A percentile compares a stretch with the other conserved stretches of the same genome.
Conservation (phyloP, 2,888 invertebrate species). For the Zonitis immaculata region DNA sequence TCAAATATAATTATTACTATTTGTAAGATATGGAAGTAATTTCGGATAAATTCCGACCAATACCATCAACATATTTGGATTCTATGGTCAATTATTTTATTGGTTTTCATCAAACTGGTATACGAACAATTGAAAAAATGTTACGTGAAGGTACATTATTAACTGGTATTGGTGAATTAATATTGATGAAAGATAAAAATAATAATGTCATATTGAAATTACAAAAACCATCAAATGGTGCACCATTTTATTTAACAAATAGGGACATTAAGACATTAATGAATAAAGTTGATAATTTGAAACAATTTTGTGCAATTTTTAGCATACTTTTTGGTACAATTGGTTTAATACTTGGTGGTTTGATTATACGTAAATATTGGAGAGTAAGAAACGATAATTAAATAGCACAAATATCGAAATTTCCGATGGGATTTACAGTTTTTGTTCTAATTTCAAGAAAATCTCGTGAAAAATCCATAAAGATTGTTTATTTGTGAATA, state of each 20-base stretch:
- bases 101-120: constrained; percentile 75
- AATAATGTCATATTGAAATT: constrained; percentile 53
- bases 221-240: constrained; percentile 66
- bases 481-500: too few relatives aligned
- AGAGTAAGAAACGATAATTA: too few relatives aligned
- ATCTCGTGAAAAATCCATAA: too few relatives aligned
- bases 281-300: constrained; percentile 66
- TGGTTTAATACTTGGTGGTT: constrained; percentile 52
- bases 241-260: constrained; percentile 74
- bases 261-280: constrained; percentile 71
- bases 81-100: constrained; percentile 82
- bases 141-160: constrained; percentile 75
- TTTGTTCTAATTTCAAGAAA: too few relatives aligned
- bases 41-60: constrained; percentile 77
- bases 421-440: too few relatives aligned
- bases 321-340: constrained; percentile 55
- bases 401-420: too few relatives aligned
- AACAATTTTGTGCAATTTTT: constrained; percentile 59
- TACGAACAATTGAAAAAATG: constrained; percentile 85
- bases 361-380: constrained; percentile 51
- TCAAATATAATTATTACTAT: too few relatives aligned
- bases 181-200: constrained; percentile 56
- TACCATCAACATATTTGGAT: constrained; percentile 69
- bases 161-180: constrained; percentile 74
- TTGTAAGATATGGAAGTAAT: constrained; percentile 70